These are phyloP conservation scores for Esox niger DNA, from an alignment of 2,113 vertebrate genomes.

Conservation along the genomic window DNA sequence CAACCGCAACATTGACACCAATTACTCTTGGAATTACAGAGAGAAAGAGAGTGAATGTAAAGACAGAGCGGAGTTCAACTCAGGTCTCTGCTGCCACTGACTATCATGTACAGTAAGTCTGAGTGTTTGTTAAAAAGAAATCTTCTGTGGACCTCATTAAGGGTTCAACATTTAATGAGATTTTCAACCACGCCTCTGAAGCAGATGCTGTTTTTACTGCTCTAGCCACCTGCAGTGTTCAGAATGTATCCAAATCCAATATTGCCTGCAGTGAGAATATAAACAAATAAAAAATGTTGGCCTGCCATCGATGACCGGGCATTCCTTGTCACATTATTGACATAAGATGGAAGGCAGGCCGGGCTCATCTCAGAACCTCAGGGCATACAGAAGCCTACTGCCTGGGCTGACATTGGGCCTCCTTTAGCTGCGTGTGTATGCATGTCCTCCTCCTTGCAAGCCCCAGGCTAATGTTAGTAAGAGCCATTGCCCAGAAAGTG, in stretches of 20 bases:
- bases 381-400: background rate
- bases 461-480: background rate
- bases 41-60: background rate
- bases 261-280: background rate
- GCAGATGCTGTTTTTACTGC: background rate
- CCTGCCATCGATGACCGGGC: too few relatives aligned
- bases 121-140: too few relatives aligned
- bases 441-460: background rate
- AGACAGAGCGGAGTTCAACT: background rate
- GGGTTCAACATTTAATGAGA: too few relatives aligned
- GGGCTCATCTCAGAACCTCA: background rate
- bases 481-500: conserved; percentile 1
- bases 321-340: too few relatives aligned
- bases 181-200: background rate
- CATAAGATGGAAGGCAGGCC: background rate
- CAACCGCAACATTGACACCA: background rate
- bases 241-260: conserved; percentile 1
- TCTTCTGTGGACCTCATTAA: too few relatives aligned
- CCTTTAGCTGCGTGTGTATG: background rate
- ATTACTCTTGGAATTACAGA: too few relatives aligned
- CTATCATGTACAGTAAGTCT: too few relatives aligned
- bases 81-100: background rate
- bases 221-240: background rate
- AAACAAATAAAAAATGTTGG: background rate
- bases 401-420: background rate